Percentiles rank a stretch among this genome's conserved stretches.
These are phyloP conservation scores for Protaetia brevitarsis DNA, from an alignment of 1,140 invertebrate genomes.

Conservation along the genomic window DNA sequence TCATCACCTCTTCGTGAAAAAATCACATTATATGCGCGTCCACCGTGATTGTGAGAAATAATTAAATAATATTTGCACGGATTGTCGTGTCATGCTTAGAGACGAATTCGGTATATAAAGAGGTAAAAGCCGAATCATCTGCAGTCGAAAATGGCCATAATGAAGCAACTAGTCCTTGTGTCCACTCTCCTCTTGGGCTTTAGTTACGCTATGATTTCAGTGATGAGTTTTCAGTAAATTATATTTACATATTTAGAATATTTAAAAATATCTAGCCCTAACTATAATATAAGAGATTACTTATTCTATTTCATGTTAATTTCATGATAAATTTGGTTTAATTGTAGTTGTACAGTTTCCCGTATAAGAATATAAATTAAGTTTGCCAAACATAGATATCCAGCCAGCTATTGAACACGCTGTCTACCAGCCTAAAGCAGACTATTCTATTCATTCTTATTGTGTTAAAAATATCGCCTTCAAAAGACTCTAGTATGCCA, in stretches of 20 bases:
- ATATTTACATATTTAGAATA: neutral
- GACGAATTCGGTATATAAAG: constrained; percentile 4
- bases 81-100: neutral
- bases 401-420: too few relatives aligned
- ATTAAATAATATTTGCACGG: constrained; percentile 13
- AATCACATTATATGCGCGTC: neutral
- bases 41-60: neutral
- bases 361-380: too few relatives aligned
- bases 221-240: constrained; percentile 19
- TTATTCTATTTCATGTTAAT: too few relatives aligned
- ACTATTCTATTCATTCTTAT: too few relatives aligned
- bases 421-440: too few relatives aligned
- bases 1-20: neutral
- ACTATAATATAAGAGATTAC: too few relatives aligned
- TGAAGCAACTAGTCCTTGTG: constrained; percentile 1
- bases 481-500: too few relatives aligned
- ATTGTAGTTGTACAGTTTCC: too few relatives aligned
- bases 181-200: neutral
- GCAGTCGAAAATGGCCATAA: neutral
- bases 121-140: neutral
- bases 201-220: constrained; percentile 1
- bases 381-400: too few relatives aligned
- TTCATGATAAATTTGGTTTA: too few relatives aligned
- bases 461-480: too few relatives aligned
- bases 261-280: too few relatives aligned